Base-by-base conservation (phyloP, 2,888 invertebrate species). In the Protophormia terraenovae region DNA sequence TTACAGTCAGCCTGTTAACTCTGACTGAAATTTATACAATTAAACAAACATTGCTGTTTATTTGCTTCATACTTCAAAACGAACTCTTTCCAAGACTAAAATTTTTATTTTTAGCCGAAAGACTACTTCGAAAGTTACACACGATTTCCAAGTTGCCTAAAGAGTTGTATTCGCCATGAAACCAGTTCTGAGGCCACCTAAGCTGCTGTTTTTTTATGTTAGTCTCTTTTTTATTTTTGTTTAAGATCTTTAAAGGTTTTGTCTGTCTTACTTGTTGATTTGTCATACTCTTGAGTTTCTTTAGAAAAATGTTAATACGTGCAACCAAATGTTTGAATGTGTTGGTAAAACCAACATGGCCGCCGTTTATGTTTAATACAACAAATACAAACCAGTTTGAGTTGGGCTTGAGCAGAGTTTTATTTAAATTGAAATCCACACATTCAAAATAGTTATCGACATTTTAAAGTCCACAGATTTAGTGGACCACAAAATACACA, bases 221-320 rank as follows among this genome's bases (percentile, higher is more conserved):
- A 19, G 55, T 35, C 73, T 67, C 80, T 84, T 80, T 27, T 22
- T 53, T 71, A 60, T 60, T 69, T 32, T 69, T 77, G n/a, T 62
- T 47, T 27, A 55, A 69, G 53, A 71, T 60, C 50, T 66, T 58
- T 72, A n/a, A n/a, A n/a, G 14, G 27, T 8, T 50, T 53, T 32
- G 67, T 47, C 2, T 4, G 19, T 19, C 60, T 60, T 58, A 35
- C 35, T 35, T 58, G 55, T 64, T 58, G 85, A 79, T 85, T 85
- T 79, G 82, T 85, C 85, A 85, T 82, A 85, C 85, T 85, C 85
- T 85, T 85, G 75, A 85, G 85, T 85, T 85, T 85, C 85, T 85
- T 85, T 82, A 58, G 73, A 67, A 82, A 84, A 67, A 50, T 50
- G 53, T 69, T 64, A 45, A 35, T 29, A 55, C 24, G 14, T 29